These are phyloP conservation scores for Cryptus viduatorius DNA, from an alignment of 2,888 invertebrate genomes.

Conservation along the genomic window DNA sequence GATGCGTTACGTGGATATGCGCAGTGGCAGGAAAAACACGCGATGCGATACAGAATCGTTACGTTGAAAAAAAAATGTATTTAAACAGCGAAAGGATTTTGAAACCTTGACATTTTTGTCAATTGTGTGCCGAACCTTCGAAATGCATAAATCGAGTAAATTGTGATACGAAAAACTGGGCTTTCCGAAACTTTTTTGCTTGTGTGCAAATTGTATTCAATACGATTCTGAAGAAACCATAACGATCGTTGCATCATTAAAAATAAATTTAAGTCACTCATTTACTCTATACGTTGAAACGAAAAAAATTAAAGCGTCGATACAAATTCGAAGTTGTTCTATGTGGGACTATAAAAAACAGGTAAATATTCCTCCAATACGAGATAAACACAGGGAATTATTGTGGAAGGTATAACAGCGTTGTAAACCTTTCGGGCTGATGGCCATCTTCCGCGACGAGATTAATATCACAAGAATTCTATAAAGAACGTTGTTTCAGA, in stretches of 20 bases:
- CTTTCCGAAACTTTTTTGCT: neutral
- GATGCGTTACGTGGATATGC: neutral
- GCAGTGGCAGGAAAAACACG: neutral
- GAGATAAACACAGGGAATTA: no score
- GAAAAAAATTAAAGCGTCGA: no score
- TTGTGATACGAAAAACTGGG: neutral
- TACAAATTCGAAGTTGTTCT: no score
- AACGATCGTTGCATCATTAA: neutral
- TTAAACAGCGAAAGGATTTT: neutral
- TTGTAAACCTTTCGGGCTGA: no score
- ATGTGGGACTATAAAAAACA: no score
- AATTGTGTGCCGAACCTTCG: neutral
- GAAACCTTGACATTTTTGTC: neutral
- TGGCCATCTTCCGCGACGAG: no score
- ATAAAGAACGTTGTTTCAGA: no score
- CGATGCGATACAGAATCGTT: neutral
- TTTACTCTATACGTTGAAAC: no score
- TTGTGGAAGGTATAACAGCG: no score
- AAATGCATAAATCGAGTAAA: neutral
- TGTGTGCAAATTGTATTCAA: neutral
- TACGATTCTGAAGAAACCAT: neutral
- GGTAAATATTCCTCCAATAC: no score
- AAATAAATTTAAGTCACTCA: neutral
- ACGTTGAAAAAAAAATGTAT: neutral
- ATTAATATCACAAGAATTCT: no score